Conservation (phyloP, 2,888 invertebrate species). For the Watsonalla cultraria region DNA sequence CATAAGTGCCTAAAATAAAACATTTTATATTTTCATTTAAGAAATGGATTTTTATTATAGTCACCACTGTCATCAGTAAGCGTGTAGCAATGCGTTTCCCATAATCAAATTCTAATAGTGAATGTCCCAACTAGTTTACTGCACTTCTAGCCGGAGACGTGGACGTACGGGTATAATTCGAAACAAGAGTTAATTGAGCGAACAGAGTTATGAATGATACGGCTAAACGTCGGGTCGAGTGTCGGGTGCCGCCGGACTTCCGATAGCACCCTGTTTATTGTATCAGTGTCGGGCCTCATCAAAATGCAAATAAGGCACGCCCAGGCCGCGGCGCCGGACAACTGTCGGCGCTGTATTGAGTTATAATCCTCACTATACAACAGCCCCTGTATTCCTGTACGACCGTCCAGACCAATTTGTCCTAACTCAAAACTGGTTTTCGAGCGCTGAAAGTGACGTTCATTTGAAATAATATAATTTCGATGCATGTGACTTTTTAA, state of each 20-base stretch:
- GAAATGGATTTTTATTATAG: no score
- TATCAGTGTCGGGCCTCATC: constrained; percentile 75
- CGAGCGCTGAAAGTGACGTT: no score
- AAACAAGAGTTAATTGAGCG: constrained; percentile 59
- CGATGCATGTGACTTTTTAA: no score
- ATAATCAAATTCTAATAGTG: constrained; percentile 23
- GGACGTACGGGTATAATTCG: constrained; percentile 33
- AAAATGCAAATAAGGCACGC: constrained; percentile 75
- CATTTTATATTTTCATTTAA: no score
- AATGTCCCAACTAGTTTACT: constrained; percentile 7
- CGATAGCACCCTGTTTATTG: constrained; percentile 62
- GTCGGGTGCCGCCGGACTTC: constrained; percentile 32
- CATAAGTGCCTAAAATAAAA: no score
- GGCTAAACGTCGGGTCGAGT: constrained; percentile 49
- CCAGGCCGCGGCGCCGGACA: constrained; percentile 56
- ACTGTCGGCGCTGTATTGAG: constrained; percentile 65
- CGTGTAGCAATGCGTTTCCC: neutral
- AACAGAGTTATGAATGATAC: constrained; percentile 54
- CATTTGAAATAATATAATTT: no score
- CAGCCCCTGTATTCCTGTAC: constrained; percentile 28
- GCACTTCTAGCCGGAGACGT: constrained; percentile 9
- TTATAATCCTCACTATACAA: constrained; percentile 52
- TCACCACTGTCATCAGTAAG: no score
- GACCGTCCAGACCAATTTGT: constrained; percentile 2
- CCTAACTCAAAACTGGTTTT: no score